A percentile compares a stretch with the other conserved stretches of the same genome.
These are phyloP conservation scores for Corythaeola cristata DNA, from an alignment of 2,113 vertebrate species.

Conservation along the genomic window DNA sequence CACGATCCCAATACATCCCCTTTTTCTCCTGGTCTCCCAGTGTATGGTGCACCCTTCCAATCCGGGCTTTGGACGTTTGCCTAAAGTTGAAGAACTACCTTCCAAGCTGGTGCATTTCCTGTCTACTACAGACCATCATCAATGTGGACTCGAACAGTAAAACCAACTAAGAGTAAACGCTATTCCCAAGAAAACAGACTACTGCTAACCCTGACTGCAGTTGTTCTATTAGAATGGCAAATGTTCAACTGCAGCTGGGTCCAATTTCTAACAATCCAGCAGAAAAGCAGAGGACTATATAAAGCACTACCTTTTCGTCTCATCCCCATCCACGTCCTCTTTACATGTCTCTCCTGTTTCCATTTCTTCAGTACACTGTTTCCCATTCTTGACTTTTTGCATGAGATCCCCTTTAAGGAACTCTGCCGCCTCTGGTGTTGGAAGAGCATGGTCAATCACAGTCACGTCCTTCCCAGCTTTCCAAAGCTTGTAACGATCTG, in stretches of 20 bases:
- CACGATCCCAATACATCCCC: background rate
- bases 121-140: background rate
- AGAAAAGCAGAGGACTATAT: background rate
- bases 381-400: constrained; percentile 63
- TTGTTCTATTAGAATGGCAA: background rate
- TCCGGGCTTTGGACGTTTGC: background rate
- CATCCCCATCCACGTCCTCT: constrained; percentile 34
- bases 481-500: constrained; percentile 95
- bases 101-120: background rate
- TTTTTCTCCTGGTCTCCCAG: background rate
- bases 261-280: background rate
- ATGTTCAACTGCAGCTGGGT: background rate
- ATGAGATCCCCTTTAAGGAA: constrained; percentile 79
- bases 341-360: constrained; percentile 37
- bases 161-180: background rate
- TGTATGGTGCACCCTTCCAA: background rate
- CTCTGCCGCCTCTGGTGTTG: constrained; percentile 86
- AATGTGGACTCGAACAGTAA: background rate
- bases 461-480: constrained; percentile 89
- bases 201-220: background rate
- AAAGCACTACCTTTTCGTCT: constrained; percentile 67
- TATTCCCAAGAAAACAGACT: background rate
- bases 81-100: background rate
- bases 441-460: constrained; percentile 88
- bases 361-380: constrained; percentile 65